Base-by-base conservation (phyloP, 2,888 invertebrate species). In the Lasioglossum oenotherae region DNA sequence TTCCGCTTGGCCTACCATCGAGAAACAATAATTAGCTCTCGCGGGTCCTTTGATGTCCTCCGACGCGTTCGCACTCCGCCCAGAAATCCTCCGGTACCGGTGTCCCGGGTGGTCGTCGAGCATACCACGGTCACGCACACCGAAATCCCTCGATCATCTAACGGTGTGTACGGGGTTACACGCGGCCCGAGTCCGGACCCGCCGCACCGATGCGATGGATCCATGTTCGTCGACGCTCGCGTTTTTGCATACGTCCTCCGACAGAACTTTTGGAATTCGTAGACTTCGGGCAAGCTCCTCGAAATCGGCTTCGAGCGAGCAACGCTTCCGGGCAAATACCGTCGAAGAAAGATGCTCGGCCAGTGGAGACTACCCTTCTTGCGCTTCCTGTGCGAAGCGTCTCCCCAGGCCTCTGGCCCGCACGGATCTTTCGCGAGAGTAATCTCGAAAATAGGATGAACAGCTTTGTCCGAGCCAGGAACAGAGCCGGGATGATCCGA, bases 1-100 rank as follows among this genome's bases (percentile, higher is more conserved):
- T 91, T 89, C 89, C 88, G 91, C 91, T 89, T 87, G 88, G 82
- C 82, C 53, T 82, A 89, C 92, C 90, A 93, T 93, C 93, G 91
- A 92, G 94, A 94, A 94, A 94, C 94, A 94, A 94, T 95, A 94
- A 95, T 95, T 95, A 94, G 92, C 93, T 94, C 90, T 92, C 91
- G 88, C 90, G 88, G 88, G 90, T 90, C 88, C 94, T 94, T 94
- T 94, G 94, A 94, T 94, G 94, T 94, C 92, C 87, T 85, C 93
- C 93, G 93, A 93, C 93, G 90, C 91, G 93, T 94, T 93, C 94
- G 94, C 94, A 94, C 94, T 92, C 94, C 93, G 93, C 92, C 93
- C 91, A 89, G 86, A 91, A 88, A 90, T 89, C 87, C 87, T 84
- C 82, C 84, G 88, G 90, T 92, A 91, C 67, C 67, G 92, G 92